Conservation (phyloP, 2,888 invertebrate species). For the Eupsilia transversa region DNA sequence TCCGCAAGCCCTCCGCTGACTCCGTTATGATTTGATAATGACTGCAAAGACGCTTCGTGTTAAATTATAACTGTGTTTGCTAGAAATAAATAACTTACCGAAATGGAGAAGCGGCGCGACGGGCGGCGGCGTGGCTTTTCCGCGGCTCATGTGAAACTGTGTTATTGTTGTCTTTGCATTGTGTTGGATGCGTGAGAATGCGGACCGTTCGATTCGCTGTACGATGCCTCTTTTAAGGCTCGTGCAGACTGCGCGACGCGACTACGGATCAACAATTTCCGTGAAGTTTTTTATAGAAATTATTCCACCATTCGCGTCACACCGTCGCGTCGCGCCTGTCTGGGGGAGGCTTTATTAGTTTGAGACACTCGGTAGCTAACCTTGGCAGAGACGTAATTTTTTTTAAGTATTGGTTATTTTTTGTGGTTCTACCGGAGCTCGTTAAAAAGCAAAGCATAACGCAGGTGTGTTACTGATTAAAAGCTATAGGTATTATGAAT, state of each 20-base stretch:
- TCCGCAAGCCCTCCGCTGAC: slow-evolving; percentile 38
- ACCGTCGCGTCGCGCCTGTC: too few relatives aligned
- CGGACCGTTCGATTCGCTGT: slow-evolving; percentile 8
- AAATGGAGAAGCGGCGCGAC: slow-evolving; percentile 19
- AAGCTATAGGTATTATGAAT: neutral
- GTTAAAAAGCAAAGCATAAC: slow-evolving; percentile 17
- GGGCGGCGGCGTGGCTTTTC: slow-evolving; percentile 16
- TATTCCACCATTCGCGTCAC: too few relatives aligned
- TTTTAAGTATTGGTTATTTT: slow-evolving; percentile 19
- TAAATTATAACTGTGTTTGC: slow-evolving; percentile 75
- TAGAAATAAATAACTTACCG: slow-evolving; percentile 62
- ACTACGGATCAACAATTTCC: too few relatives aligned
- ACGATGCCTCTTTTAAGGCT: too few relatives aligned
- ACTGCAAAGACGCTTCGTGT: slow-evolving; percentile 65
- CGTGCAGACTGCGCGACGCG: too few relatives aligned
- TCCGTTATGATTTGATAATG: slow-evolving; percentile 71
- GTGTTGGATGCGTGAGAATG: slow-evolving; percentile 40
- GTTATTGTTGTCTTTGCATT: slow-evolving; percentile 54
- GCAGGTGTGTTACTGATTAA: slow-evolving; percentile 23
- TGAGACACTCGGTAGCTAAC: slow-evolving; percentile 4
- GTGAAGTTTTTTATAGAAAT: too few relatives aligned
- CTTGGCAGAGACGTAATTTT: slow-evolving; percentile 8
- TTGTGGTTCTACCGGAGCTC: slow-evolving; percentile 11
- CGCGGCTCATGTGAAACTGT: slow-evolving; percentile 44
- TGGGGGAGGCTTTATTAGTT: too few relatives aligned